phyloP scores from a whole-genome alignment of 2,113 vertebrate species.

The Athene noctua region DNA sequence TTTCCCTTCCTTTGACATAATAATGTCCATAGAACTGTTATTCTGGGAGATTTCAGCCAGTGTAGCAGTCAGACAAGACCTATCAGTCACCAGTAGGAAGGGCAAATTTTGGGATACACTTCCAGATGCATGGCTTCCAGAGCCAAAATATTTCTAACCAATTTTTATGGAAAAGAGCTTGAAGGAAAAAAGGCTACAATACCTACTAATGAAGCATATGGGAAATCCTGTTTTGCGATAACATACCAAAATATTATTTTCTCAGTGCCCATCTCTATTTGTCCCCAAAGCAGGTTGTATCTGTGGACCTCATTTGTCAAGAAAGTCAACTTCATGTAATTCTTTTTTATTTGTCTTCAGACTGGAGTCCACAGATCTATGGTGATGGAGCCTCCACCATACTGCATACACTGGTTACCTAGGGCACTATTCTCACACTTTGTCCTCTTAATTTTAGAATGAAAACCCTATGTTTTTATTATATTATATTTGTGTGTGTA shows the following conservation, averaged over 20 bases:
- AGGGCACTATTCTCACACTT: neutral
- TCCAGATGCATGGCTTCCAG: neutral
- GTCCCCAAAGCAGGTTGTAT: neutral
- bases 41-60: neutral
- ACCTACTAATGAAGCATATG: neutral
- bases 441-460: neutral
- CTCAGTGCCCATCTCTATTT: neutral
- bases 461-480: neutral
- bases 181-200: neutral
- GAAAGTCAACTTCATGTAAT: neutral
- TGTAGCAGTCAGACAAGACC: neutral
- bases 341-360: neutral
- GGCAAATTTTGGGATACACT: neutral
- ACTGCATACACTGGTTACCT: neutral
- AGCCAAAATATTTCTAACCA: neutral
- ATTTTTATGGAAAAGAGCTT: neutral
- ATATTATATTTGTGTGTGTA: neutral
- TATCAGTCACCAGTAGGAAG: neutral
- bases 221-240: neutral
- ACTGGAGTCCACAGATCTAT: neutral
- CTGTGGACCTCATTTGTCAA: neutral
- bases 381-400: rapidly evolving
- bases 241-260: neutral
- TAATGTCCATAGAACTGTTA: neutral
- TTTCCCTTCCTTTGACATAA: neutral